A percentile compares a stretch with the other conserved stretches of the same genome.
phyloP scores from a whole-genome alignment of 2,113 vertebrate species.

The Menura novaehollandiae region DNA sequence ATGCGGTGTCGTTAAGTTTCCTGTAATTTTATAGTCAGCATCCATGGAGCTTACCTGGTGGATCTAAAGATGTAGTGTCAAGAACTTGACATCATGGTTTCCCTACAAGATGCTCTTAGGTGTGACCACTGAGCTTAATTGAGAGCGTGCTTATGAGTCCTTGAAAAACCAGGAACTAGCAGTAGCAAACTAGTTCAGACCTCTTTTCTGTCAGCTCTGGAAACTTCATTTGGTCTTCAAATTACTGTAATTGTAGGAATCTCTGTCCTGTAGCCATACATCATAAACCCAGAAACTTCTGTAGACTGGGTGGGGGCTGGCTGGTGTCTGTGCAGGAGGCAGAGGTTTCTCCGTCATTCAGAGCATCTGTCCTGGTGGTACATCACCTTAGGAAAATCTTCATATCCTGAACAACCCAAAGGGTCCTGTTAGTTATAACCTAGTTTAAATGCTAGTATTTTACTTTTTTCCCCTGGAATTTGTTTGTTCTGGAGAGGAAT shows the following conservation, averaged over 20 bases:
- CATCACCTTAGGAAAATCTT: neutral
- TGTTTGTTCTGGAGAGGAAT: neutral
- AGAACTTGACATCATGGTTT: neutral
- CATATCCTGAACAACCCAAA: neutral
- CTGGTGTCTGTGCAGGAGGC: neutral
- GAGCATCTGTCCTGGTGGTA: neutral
- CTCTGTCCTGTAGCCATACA: neutral
- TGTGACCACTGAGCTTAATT: neutral
- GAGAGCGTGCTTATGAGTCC: neutral
- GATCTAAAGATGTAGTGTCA: neutral
- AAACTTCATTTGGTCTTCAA: neutral
- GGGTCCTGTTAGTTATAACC: neutral
- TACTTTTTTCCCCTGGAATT: neutral
- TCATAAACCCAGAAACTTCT: neutral
- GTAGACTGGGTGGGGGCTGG: fast-evolving
- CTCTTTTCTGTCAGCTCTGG: neutral
- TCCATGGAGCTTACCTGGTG: neutral
- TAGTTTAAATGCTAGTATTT: neutral
- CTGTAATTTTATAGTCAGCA: neutral
- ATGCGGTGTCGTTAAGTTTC: neutral
- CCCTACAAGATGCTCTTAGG: neutral
- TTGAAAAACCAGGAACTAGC: fast-evolving
- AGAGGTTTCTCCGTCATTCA: neutral
- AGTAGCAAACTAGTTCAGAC: neutral
- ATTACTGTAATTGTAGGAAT: neutral